Base-by-base conservation (phyloP, 2,113 vertebrate genomes). In the Tyrannus savana region DNA sequence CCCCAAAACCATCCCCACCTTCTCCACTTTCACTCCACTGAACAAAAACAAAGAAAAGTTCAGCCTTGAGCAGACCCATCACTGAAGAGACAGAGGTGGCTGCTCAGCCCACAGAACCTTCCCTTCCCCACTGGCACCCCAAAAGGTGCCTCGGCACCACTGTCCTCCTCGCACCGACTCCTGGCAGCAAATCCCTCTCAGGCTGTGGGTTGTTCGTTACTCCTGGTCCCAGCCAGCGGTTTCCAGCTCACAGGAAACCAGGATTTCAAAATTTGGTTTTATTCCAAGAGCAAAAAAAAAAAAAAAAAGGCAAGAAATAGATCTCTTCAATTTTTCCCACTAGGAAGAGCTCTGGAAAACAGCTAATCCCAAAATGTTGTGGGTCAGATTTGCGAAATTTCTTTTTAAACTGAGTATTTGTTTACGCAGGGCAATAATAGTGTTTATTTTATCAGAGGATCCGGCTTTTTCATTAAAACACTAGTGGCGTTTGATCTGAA, bases 161-260 rank as follows among this genome's bases (percentile, higher is more conserved):
- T 47, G 31, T 3, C 5, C 80, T 94, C 64, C 91, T 39, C 64
- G 80, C 86, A 84, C 91, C 94, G 73, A 28, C 87, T 49, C 13
- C 71, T 79, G 62, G 73, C 81, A 91, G 41, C 76, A 92, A 84
- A 95, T 96, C 69, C 44, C 37, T 27, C 64, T 75, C 93, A 87
- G 84, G 23, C 95, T 56, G 81, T 10, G 81, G 69, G 44, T 42
- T 85, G 81, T 37, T 96, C 53, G 1, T 66, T 69, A 35, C 77
- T 91, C 87, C 94, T 49, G 74, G 31, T 53, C 73, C 19, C 3
- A 96, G 94, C 78, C 91, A 96, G 95, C 0, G 9, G 87, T 95
- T 95, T 96, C 96, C 91, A 95, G 95, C 17, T 92, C 89, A 94
- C 93, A 94, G 95, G 96, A 97, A 96, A 95, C 91, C 91, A 95